These are phyloP conservation scores for Hymenochirus boettgeri DNA, from an alignment of 2,113 vertebrate species.

Conservation along the genomic window DNA sequence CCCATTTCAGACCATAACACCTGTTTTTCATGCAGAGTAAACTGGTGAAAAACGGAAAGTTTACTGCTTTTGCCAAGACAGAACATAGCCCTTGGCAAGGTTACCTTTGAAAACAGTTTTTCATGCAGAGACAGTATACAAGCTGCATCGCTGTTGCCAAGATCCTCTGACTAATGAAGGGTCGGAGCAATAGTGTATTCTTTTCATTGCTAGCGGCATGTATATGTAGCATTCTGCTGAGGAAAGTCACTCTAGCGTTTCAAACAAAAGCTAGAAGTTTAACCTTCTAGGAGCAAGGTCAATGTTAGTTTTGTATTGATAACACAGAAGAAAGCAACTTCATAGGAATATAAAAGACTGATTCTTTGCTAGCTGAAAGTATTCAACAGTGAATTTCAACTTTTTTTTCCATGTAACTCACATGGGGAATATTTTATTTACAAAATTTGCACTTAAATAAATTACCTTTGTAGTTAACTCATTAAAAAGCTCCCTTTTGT, in stretches of 20 bases:
- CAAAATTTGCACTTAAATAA: conserved; percentile 38
- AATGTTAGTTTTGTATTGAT: conserved; percentile 64
- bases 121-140: conserved; percentile 61
- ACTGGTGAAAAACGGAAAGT: conserved; percentile 68
- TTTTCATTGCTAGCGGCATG: conserved; percentile 57
- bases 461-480: not conserved
- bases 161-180: conserved; percentile 68
- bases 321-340: conserved; percentile 54
- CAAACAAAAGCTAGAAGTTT: conserved; percentile 63
- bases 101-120: conserved; percentile 73
- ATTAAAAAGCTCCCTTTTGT: not conserved
- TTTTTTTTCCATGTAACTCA: conserved; percentile 52
- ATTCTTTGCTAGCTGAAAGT: conserved; percentile 49
- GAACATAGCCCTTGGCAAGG: conserved; percentile 73
- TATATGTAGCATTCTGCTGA: conserved; percentile 62
- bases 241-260: conserved; percentile 58
- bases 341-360: conserved; percentile 55
- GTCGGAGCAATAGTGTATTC: conserved; percentile 52
- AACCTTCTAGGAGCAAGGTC: conserved; percentile 69
- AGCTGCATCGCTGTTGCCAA: conserved; percentile 60
- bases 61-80: conserved; percentile 66
- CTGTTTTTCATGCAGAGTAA: conserved; percentile 69
- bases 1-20: conserved; percentile 59
- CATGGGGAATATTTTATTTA: conserved; percentile 49
- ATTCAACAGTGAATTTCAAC: conserved; percentile 48